Evolutionary conservation across 2,888 invertebrate genomes (phyloP), one percentile per base, ranked within the genome.

Genomic region (Antheraea yamamai): DNA sequence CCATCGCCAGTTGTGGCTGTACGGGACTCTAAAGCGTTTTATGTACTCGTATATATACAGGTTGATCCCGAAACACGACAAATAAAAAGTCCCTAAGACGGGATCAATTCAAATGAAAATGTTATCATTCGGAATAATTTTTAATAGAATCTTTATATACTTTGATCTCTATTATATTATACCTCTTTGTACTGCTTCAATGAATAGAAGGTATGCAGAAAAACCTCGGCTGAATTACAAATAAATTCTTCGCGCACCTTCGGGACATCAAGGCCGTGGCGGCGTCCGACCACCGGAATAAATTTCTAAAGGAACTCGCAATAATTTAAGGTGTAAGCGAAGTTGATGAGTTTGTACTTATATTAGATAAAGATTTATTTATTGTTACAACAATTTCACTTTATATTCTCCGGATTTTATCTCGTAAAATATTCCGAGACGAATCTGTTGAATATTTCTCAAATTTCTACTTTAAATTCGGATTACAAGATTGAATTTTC

Each of bases 321-420:
- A 39, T 35, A 70, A 70, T 70, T 39, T 39, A 70, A 70, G 39
- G 7, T 70, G n/a, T 39, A 70, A 39, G n/a, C 35, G 20, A 39
- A 39, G 3, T 70, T 70, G 39, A 70, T 39, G 70, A 70, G 70
- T 70, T 70, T n/a, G 70, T 39, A n/a, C 35, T 70, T 70, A 70
- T 70, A 39, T 39, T 39, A 39, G 39, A 70, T 68, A 39, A 70
- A 39, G 39, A 70, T 70, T 70, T 70, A 70, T 70, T 70, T 70
- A n/a, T 70, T 39, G n/a, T 7, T n/a, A 18, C 7, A 39, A 39
- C 39, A 70, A 39, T 70, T 70, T 39, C 68, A n/a, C 16, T n/a
- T 70, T 70, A 35, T 10, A 68, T 55, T n/a, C 39, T 61, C 35
- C n/a, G 30, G 58, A 26, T 72, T 72, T 52, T 47, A 26, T 66